A percentile compares a stretch with the other conserved stretches of the same genome.
These are phyloP conservation scores for Nesospiza acunhae DNA, from an alignment of 2,113 vertebrate species.

Conservation along the genomic window DNA sequence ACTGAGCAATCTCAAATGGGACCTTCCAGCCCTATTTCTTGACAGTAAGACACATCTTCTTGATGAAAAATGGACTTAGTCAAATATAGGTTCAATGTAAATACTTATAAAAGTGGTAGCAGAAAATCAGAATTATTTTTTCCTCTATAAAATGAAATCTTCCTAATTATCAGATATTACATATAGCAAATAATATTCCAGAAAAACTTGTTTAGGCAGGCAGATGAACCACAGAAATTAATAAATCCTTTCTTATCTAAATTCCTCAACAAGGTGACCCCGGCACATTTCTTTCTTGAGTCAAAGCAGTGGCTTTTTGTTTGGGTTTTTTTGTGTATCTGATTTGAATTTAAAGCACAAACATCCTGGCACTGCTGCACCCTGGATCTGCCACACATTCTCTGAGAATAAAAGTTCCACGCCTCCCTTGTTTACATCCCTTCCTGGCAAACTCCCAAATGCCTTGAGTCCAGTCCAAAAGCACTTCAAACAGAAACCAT, in stretches of 20 bases:
- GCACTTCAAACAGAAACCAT: conserved; percentile 57
- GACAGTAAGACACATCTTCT: background rate
- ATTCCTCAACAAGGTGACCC: background rate
- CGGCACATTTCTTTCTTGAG: background rate
- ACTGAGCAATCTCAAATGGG: background rate
- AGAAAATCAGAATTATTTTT: background rate
- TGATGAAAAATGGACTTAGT: background rate
- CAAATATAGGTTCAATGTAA: background rate
- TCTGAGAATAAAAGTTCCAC: conserved; percentile 9
- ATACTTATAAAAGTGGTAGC: background rate
- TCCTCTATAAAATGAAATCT: background rate
- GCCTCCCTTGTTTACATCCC: conserved; percentile 34
- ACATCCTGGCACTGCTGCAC: background rate
- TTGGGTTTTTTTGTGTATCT: background rate
- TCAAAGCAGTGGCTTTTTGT: background rate
- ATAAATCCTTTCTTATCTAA: background rate
- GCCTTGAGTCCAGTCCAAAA: conserved; percentile 59
- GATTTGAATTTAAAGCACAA: conserved; percentile 34
- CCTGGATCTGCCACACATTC: background rate
- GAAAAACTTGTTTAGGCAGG: background rate
- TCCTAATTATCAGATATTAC: background rate
- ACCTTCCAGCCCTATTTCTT: background rate
- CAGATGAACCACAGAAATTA: background rate
- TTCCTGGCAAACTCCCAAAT: conserved; percentile 51
- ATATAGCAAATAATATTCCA: background rate